Evolutionary conservation across 2,797 vertebrate species (phyloP).

Genomic region (Mycteria americana): DNA sequence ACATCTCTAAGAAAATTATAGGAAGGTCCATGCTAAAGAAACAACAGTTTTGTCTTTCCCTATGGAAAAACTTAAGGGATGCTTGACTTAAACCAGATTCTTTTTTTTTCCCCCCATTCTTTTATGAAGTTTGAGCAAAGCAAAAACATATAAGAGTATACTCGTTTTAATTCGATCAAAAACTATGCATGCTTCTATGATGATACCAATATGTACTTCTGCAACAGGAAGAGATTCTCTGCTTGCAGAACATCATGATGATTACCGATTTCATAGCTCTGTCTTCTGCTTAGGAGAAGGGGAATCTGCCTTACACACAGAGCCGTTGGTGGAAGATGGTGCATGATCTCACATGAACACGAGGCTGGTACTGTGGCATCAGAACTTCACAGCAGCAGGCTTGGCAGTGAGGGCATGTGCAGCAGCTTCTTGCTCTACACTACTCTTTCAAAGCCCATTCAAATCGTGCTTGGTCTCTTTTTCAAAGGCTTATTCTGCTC

Average conservation of each 20-base stretch:
- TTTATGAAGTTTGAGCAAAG: not conserved
- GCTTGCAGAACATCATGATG: not conserved
- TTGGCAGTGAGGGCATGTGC: rapidly evolving
- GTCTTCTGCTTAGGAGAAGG: not conserved
- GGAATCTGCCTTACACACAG: not conserved
- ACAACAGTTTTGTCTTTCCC: not conserved
- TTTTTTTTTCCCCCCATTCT: rapidly evolving
- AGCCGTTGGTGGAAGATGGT: not conserved
- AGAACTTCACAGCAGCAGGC: not conserved
- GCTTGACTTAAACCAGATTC: not conserved
- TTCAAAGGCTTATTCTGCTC: not conserved
- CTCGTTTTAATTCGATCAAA: not conserved
- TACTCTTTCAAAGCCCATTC: not conserved
- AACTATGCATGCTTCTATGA: not conserved
- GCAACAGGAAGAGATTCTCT: not conserved
- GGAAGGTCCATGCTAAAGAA: not conserved
- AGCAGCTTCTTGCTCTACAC: not conserved
- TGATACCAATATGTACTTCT: rapidly evolving
- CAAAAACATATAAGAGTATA: not conserved
- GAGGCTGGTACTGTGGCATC: not conserved
- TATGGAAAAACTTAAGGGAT: not conserved
- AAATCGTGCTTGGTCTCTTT: not conserved
- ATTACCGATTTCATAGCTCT: not conserved
- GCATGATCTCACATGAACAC: rapidly evolving
- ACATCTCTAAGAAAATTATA: constrained; percentile 7